Evolutionary conservation across 1,140 invertebrate species (phyloP), one percentile per base, ranked within the genome.

Genomic region (Listronotus bonariensis): DNA sequence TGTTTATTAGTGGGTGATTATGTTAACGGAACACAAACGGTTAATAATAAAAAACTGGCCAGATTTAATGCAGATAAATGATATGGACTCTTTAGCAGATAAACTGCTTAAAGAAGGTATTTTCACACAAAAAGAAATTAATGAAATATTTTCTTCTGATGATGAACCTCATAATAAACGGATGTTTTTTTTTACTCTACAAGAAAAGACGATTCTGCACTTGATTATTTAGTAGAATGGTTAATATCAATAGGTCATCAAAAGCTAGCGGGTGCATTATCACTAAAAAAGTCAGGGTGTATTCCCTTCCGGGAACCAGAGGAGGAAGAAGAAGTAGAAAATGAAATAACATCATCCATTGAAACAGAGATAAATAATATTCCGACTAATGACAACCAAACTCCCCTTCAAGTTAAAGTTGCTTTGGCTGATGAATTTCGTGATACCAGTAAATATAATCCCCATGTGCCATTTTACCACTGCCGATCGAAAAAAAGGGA

Each of bases 401-500:
- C 14, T 5, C 51, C 59, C 6, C 40, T 72, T n/a, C 52, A 51
- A 15, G 63, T 72, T 38, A 38, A 67, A 40, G 71, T 72, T 14
- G 45, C 41, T 32, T 41, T 32, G 15, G 62, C 71, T 31, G 60
- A 40, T 17, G 26, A 58, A 46, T 72, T 70, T 53, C 48, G 14
- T 14, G 71, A 72, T 53, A 65, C 43, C 8, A 12, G 36, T 7
- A 32, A 62, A 34, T 32, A 61, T 45, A 70, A 67, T 43, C 43
- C 18, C 3, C 53, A 64, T 20, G 11, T 70, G 26, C 31, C 51
- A 6, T 70, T 43, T 53, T 85, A 85, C 74, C 68, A 72, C n/a
- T 83, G 84, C 80, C 72, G 79, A 49, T 82, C 80, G 38, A 78
- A 79, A n/a, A 82, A 83, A 15, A 81, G 84, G 86, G 86, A 11